Evolutionary conservation across 2,797 vertebrate species (phyloP), one percentile per base, ranked within the genome.

Genomic region (Diceros bicornis): DNA sequence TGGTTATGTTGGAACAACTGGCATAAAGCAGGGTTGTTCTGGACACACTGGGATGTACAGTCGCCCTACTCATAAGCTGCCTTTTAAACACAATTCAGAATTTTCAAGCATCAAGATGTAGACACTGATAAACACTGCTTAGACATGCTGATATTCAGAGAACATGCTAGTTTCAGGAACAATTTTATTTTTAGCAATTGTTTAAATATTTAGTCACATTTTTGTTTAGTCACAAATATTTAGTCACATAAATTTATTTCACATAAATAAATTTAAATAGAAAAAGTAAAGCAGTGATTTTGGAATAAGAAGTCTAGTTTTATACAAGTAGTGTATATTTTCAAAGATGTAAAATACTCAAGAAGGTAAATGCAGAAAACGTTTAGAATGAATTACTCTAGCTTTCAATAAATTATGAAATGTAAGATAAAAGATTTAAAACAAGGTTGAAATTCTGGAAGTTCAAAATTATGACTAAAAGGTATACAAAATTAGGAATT

Each of bases 21-120:
- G 12, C 20, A 12, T 14, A 66, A 50, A 23, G 25, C 4, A 57
- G 0, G 17, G 7, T 17, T 83, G 4, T 20, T 50, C 7, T 34
- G 34, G 25, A 4, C 12, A 55, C 18, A 17, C 0, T 3, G 72
- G 5, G 13, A 6, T 1, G 18, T 2, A 7, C 4, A 4, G 0
- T 18, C 2, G 9, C 1, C 27, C 52, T 55, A 9, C 7, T 47
- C 21, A 16, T 52, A 23, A 18, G 10, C 7, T 32, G 18, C n/a
- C 50, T 52, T 72, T 17, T 12, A 44, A 62, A 57, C 18, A 10
- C 29, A 17, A 16, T 32, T 74, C n/a, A 64, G 41, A 66, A 34
- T 91, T 79, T 44, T 23, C 27, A 59, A 44, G 13, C 9, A 75
- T 44, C 41, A 25, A 14, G 11, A 62, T 7, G 2, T 14, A 27